These are phyloP conservation scores for Olivierus martensii DNA, from an alignment of 1,140 invertebrate genomes.

Conservation along the genomic window DNA sequence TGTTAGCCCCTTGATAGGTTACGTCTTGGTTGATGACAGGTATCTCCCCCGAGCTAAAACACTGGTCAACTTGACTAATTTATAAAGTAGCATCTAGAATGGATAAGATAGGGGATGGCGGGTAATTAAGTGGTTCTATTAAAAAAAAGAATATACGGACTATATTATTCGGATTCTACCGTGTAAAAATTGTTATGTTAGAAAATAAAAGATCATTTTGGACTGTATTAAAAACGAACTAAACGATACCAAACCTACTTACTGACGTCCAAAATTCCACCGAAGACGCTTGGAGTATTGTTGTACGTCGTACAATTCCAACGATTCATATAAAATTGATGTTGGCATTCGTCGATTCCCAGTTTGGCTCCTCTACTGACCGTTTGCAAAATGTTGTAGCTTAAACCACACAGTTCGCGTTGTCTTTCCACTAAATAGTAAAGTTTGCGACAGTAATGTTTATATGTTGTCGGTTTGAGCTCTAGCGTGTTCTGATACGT, in stretches of 20 bases:
- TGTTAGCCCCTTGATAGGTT: too few relatives aligned
- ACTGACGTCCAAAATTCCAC: conserved; percentile 40
- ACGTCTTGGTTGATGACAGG: too few relatives aligned
- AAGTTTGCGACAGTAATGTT: conserved; percentile 31
- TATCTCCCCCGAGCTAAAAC: too few relatives aligned
- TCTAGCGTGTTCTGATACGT: conserved; percentile 20
- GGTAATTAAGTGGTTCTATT: too few relatives aligned
- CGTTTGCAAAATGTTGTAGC: conserved; percentile 29
- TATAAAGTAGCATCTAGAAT: too few relatives aligned
- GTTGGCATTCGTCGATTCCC: conserved; percentile 78
- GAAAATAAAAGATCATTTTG: too few relatives aligned
- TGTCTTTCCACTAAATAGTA: conserved; percentile 36
- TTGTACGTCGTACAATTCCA: conserved; percentile 73
- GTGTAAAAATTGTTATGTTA: too few relatives aligned
- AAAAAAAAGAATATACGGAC: too few relatives aligned
- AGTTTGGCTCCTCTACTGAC: conserved; percentile 56
- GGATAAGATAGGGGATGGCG: too few relatives aligned
- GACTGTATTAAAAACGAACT: too few relatives aligned
- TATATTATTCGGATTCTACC: too few relatives aligned
- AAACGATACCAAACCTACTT: conserved; percentile 18
- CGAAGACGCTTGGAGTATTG: conserved; percentile 51
- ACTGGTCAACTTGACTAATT: too few relatives aligned
- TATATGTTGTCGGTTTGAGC: conserved; percentile 26
- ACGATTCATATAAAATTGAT: conserved; percentile 68
- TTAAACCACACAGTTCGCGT: conserved; percentile 34